Percentiles rank a stretch among this genome's conserved stretches.
Evolutionary conservation across 2,888 invertebrate genomes (phyloP).

Genomic region (Cephus runcator): DNA sequence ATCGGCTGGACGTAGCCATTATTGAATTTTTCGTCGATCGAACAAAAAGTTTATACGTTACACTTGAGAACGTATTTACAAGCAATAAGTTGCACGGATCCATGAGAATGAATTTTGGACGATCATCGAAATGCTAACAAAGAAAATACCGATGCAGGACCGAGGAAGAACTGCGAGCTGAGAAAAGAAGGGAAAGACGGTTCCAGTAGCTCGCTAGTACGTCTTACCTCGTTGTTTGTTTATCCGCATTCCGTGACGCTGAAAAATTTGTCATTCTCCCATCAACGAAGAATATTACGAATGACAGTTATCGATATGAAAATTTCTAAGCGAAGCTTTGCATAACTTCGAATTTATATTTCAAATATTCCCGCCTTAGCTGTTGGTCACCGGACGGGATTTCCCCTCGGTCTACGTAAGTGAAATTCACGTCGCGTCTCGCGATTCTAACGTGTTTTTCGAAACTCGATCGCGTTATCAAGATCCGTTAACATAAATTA

Average conservation of each 20-base stretch:
- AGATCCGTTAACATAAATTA: neutral
- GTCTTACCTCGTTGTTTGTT: neutral
- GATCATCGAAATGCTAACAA: neutral
- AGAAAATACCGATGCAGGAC: neutral
- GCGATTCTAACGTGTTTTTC: neutral
- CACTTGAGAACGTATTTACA: neutral
- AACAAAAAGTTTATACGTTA: neutral
- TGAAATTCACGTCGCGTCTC: neutral
- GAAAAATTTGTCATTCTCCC: neutral
- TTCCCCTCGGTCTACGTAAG: neutral
- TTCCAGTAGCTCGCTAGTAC: neutral
- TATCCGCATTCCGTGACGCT: neutral
- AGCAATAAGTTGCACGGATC: neutral
- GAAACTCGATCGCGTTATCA: neutral
- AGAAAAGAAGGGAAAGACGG: neutral
- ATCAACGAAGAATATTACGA: neutral
- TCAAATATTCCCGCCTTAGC: neutral
- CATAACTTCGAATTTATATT: neutral
- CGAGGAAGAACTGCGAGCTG: neutral
- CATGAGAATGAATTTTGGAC: neutral
- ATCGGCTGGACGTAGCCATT: neutral
- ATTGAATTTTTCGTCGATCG: neutral
- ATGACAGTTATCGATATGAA: neutral
- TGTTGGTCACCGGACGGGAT: neutral
- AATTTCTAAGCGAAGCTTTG: neutral